Evolutionary conservation across 2,113 vertebrate species (phyloP).

Genomic region (Odocoileus virginianus): DNA sequence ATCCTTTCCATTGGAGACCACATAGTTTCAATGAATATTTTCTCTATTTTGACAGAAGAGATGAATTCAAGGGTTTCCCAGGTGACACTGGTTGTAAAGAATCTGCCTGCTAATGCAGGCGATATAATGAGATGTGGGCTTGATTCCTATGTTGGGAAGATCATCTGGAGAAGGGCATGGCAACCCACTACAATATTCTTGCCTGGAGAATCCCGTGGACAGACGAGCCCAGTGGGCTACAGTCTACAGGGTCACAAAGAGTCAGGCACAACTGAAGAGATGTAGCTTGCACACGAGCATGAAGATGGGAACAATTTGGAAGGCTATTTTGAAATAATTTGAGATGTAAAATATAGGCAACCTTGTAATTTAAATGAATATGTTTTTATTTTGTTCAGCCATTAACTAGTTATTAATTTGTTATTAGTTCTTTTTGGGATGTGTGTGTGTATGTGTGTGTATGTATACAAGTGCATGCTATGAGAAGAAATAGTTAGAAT

Average conservation of each 20-base stretch:
- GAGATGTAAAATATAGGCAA: constrained; percentile 48
- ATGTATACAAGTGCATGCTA: too few relatives aligned
- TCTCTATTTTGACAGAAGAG: constrained; percentile 41
- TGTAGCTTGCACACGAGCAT: background rate
- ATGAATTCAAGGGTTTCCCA: constrained; percentile 27
- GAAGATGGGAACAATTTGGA: constrained; percentile 47
- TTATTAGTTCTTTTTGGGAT: background rate
- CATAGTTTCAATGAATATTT: constrained; percentile 56
- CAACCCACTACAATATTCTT: background rate
- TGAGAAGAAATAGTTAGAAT: constrained; percentile 41
- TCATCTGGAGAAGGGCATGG: background rate
- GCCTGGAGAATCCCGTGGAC: background rate
- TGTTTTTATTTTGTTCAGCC: constrained; percentile 60
- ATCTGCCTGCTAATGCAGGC: background rate
- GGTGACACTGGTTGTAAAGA: background rate
- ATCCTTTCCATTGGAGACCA: constrained; percentile 24
- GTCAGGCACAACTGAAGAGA: background rate
- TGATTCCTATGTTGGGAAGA: background rate
- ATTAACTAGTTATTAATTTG: constrained; percentile 51
- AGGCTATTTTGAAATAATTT: constrained; percentile 61
- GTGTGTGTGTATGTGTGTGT: background rate
- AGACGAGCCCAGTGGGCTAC: background rate
- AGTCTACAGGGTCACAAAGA: background rate
- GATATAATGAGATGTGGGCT: background rate
- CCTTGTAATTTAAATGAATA: constrained; percentile 60